Evolutionary conservation across 2,113 vertebrate species (phyloP).

Genomic region (Dendrocopos noguchii): DNA sequence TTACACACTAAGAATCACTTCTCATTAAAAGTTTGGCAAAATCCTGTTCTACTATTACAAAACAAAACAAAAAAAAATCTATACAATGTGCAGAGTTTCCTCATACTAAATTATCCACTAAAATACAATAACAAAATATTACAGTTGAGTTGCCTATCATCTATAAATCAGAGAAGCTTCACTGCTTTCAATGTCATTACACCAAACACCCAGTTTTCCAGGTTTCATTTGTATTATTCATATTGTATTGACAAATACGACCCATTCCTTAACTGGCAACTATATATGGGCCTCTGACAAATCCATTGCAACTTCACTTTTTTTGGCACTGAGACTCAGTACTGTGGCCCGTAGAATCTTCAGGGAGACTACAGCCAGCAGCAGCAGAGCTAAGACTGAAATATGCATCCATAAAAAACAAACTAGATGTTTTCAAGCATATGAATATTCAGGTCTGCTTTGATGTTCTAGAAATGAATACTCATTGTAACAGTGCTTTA

Average conservation of each 20-base stretch:
- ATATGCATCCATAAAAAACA: background rate
- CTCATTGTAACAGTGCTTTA: background rate
- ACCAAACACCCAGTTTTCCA: background rate
- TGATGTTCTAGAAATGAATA: background rate
- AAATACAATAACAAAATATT: slow-evolving; percentile 33
- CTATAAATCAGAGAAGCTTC: slow-evolving; percentile 36
- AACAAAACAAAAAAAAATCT: background rate
- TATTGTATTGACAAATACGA: background rate
- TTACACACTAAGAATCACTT: slow-evolving; percentile 11
- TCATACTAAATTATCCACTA: slow-evolving; percentile 5
- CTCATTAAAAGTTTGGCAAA: slow-evolving; percentile 32
- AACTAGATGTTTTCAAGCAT: background rate
- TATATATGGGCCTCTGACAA: background rate
- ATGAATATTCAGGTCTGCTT: background rate
- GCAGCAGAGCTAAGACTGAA: background rate
- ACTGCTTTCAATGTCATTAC: background rate
- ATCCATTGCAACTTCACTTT: background rate
- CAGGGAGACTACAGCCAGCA: background rate
- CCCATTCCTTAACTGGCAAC: background rate
- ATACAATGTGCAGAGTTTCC: background rate
- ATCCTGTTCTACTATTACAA: background rate
- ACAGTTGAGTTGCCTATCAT: background rate
- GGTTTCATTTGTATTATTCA: background rate
- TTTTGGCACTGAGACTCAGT: background rate
- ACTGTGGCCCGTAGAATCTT: background rate